These are phyloP conservation scores for Octodonta nipae DNA, from an alignment of 2,888 invertebrate genomes.

Conservation along the genomic window DNA sequence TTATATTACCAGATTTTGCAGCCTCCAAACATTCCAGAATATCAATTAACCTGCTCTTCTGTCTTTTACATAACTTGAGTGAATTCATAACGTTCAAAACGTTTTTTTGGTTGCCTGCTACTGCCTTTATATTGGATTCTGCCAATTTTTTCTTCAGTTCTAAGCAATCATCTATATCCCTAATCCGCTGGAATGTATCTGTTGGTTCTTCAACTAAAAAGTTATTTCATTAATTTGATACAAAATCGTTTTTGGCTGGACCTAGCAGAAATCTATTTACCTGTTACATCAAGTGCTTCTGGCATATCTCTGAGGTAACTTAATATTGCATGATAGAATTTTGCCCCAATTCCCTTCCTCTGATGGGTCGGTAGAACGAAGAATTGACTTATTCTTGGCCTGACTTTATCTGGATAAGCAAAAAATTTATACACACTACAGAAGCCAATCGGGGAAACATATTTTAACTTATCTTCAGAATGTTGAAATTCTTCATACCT, in stretches of 20 bases:
- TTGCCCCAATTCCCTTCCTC: slow-evolving; percentile 68
- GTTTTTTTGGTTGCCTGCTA: slow-evolving; percentile 10
- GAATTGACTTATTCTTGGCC: slow-evolving; percentile 88
- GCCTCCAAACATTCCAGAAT: slow-evolving; percentile 20
- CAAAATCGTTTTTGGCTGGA: neutral
- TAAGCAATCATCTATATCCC: slow-evolving; percentile 45
- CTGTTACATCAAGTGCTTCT: slow-evolving; percentile 56
- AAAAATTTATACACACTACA: slow-evolving; percentile 89
- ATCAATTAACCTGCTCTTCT: slow-evolving; percentile 21
- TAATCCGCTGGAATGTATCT: slow-evolving; percentile 71
- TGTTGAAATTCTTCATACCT: slow-evolving; percentile 60
- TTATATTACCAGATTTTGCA: slow-evolving; percentile 9
- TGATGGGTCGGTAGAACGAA: slow-evolving; percentile 87
- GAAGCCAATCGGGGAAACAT: slow-evolving; percentile 74
- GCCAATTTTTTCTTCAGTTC: slow-evolving; percentile 15
- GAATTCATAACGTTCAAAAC: slow-evolving; percentile 16
- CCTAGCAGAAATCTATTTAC: no score
- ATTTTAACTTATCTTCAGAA: slow-evolving; percentile 39
- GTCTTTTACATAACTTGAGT: slow-evolving; percentile 21
- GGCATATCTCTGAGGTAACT: slow-evolving; percentile 29
- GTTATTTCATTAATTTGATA: slow-evolving; percentile 1
- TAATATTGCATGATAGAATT: slow-evolving; percentile 43
- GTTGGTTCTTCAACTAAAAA: slow-evolving; percentile 84
- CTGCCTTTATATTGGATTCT: slow-evolving; percentile 10
- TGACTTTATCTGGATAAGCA: slow-evolving; percentile 72